A percentile compares a stretch with the other conserved stretches of the same genome.
Conservation (phyloP, 2,113 vertebrate genomes). For the Dendropsophus ebraccatus region DNA sequence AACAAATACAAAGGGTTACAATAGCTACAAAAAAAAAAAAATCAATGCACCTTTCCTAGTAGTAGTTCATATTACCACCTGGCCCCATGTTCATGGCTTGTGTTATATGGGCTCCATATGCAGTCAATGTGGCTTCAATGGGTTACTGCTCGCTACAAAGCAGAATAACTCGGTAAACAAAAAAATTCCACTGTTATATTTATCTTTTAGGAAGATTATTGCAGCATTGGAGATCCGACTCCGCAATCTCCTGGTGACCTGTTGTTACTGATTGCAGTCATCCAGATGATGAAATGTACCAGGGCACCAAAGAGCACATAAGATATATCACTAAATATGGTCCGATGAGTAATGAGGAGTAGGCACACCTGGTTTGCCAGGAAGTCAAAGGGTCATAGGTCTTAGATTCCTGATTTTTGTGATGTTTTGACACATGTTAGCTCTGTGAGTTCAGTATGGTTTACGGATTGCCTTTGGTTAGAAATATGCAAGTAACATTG, state of each 20-base stretch:
- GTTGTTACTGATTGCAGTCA: not conserved
- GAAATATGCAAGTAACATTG: not conserved
- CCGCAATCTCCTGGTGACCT: not conserved
- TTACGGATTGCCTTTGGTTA: not conserved
- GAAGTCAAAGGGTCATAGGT: slow-evolving; percentile 21
- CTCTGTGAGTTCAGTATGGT: not conserved
- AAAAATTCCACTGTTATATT: not conserved
- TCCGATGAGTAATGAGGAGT: slow-evolving; percentile 6
- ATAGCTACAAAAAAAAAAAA: not conserved
- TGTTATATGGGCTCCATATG: too few species aligned
- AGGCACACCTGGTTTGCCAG: slow-evolving; percentile 6
- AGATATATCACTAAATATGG: not conserved
- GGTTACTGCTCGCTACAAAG: not conserved
- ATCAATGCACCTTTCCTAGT: not conserved
- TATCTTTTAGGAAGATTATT: not conserved
- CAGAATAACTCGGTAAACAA: not conserved
- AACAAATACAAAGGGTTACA: not conserved
- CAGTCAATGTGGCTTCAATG: too few species aligned
- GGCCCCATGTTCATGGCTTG: not conserved
- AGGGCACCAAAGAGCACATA: not conserved
- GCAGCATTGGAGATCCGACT: not conserved
- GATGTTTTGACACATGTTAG: slow-evolving; percentile 1
- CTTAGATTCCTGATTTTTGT: slow-evolving; percentile 21
- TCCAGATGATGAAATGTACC: not conserved
- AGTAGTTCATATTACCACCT: not conserved